Evolutionary conservation across 2,888 invertebrate species (phyloP).

Genomic region (Agonopterix arenella): DNA sequence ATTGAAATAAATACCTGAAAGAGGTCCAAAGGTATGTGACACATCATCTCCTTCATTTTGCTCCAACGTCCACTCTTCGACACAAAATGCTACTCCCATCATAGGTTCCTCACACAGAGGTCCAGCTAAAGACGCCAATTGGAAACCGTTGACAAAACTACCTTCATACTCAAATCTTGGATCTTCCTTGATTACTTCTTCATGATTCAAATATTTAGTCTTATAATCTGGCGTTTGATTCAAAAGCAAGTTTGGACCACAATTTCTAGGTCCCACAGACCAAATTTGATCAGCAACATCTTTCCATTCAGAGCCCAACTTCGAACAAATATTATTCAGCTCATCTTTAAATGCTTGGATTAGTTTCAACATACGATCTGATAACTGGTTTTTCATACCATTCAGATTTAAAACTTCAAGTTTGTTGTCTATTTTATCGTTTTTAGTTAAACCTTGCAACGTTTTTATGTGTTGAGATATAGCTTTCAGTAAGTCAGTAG

Average conservation of each 20-base stretch:
- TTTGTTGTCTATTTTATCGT: slow-evolving; percentile 52
- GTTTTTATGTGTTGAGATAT: slow-evolving; percentile 71
- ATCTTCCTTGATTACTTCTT: slow-evolving; percentile 64
- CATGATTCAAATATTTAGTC: slow-evolving; percentile 56
- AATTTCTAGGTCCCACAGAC: slow-evolving; percentile 94
- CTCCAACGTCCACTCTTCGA: slow-evolving; percentile 88
- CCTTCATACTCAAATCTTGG: slow-evolving; percentile 81
- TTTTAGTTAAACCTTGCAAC: slow-evolving; percentile 48
- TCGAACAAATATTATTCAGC: slow-evolving; percentile 77
- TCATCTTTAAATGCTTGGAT: slow-evolving; percentile 72
- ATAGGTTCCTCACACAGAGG: slow-evolving; percentile 98
- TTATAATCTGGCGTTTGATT: slow-evolving; percentile 85
- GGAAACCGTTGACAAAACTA: slow-evolving; percentile 90
- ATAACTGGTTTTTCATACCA: slow-evolving; percentile 43
- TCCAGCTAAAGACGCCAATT: slow-evolving; percentile 90
- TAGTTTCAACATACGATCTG: slow-evolving; percentile 60
- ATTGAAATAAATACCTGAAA: slow-evolving; percentile 61
- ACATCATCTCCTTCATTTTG: slow-evolving; percentile 50
- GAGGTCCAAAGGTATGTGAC: slow-evolving; percentile 65
- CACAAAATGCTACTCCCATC: slow-evolving; percentile 94
- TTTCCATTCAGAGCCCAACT: slow-evolving; percentile 73
- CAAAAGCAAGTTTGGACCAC: slow-evolving; percentile 92
- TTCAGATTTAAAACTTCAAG: slow-evolving; percentile 40
- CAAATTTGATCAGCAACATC: slow-evolving; percentile 83
- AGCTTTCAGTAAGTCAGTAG: slow-evolving; percentile 82